These are phyloP conservation scores for Silurus asotus DNA, from an alignment of 2,113 vertebrate species.

Conservation along the genomic window DNA sequence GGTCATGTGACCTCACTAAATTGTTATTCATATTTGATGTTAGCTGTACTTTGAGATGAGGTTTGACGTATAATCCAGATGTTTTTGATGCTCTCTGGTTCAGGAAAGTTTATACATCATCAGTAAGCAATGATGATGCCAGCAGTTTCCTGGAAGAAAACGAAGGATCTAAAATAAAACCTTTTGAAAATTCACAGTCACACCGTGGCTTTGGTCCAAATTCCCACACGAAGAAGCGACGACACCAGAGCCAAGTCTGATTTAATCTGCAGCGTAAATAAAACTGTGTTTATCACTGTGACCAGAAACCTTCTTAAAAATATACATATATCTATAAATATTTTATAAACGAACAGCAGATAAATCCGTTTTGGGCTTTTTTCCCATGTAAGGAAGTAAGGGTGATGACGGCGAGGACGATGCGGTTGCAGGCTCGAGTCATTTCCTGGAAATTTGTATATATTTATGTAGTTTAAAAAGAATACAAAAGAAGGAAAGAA, in stretches of 20 bases:
- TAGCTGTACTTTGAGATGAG: neutral
- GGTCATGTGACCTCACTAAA: no score
- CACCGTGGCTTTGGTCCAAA: neutral
- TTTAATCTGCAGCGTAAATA: conserved; percentile 32
- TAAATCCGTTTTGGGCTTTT: neutral
- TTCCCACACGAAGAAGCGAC: conserved; percentile 25
- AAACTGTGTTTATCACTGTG: neutral
- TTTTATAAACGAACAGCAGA: neutral
- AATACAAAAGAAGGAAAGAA: neutral
- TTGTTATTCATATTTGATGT: no score
- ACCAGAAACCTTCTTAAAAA: neutral
- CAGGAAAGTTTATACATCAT: conserved; percentile 3
- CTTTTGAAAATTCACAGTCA: conserved; percentile 22
- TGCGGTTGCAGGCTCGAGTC: neutral
- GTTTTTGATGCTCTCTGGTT: neutral
- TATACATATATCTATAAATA: neutral
- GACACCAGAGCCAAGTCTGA: conserved; percentile 14
- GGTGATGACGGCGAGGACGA: neutral
- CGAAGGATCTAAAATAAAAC: conserved; percentile 2
- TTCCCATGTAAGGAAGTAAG: neutral
- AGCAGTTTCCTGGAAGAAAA: conserved; percentile 44
- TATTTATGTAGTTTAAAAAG: neutral
- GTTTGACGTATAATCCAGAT: neutral
- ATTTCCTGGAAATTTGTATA: neutral
- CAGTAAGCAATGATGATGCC: neutral